A percentile compares a stretch with the other conserved stretches of the same genome.
Conservation (phyloP, 1,140 invertebrate species). For the Drosophila setifemur region DNA sequence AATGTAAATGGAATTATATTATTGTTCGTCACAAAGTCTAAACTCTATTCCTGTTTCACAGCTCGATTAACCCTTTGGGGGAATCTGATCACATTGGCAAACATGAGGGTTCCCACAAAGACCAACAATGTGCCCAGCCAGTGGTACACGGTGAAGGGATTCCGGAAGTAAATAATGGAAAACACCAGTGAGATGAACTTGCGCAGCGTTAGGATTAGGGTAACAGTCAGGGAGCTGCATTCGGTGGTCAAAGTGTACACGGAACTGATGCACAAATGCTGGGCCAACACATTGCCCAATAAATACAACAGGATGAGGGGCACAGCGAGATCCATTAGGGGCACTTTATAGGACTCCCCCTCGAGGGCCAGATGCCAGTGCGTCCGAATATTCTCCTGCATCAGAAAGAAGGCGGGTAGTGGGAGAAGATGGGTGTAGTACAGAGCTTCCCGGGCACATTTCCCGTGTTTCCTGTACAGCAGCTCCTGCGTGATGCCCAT, state of each 20-base stretch:
- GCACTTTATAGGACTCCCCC: conserved; percentile 72
- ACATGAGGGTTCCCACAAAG: conserved; percentile 96
- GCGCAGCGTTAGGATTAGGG: conserved; percentile 95
- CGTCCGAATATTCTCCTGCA: conserved; percentile 88
- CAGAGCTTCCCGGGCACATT: conserved; percentile 96
- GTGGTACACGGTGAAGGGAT: conserved; percentile 95
- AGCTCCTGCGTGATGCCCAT: conserved; percentile 99
- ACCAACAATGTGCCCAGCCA: conserved; percentile 96
- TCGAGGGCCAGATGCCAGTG: conserved; percentile 56
- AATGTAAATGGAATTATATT: conserved; percentile 43
- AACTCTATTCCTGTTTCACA: conserved; percentile 39
- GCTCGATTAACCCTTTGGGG: neutral
- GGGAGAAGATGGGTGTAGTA: conserved; percentile 89
- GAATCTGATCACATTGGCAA: conserved; percentile 82
- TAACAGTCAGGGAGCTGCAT: conserved; percentile 96
- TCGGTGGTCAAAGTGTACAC: conserved; percentile 98
- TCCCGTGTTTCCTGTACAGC: conserved; percentile 93
- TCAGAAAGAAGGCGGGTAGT: conserved; percentile 59
- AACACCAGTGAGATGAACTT: conserved; percentile 98
- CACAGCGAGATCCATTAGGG: conserved; percentile 83
- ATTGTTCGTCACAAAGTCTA: conserved; percentile 17
- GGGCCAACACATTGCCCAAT: conserved; percentile 93
- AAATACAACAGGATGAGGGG: conserved; percentile 92
- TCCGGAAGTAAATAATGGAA: conserved; percentile 97
- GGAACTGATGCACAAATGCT: conserved; percentile 97